Evolutionary conservation across 1,140 invertebrate genomes (phyloP).

Genomic region (Sitodiplosis mosellana): DNA sequence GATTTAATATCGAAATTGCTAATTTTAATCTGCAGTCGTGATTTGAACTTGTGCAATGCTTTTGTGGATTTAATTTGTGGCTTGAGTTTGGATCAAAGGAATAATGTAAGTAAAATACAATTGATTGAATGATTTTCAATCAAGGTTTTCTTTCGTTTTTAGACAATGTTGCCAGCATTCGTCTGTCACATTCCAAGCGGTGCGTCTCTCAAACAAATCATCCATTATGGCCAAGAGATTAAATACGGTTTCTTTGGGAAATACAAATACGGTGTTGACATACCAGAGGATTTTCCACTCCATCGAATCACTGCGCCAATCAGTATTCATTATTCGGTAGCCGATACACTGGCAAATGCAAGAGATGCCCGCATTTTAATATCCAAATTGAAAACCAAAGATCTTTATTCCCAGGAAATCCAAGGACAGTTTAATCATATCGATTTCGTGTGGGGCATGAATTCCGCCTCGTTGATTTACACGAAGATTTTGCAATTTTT

Average conservation of each 20-base stretch:
- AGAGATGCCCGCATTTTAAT: conserved; percentile 26
- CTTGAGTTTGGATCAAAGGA: background rate
- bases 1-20: conserved; percentile 24
- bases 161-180: conserved; percentile 37
- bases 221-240: conserved; percentile 45
- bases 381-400: conserved; percentile 23
- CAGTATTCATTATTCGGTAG: conserved; percentile 39
- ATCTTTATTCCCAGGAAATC: conserved; percentile 25
- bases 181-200: conserved; percentile 59
- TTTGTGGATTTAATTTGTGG: conserved; percentile 27
- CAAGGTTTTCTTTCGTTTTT: background rate
- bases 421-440: conserved; percentile 31
- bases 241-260: conserved; percentile 26
- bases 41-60: conserved; percentile 32
- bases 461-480: conserved; percentile 41
- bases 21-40: conserved; percentile 26
- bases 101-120: background rate
- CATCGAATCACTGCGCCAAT: conserved; percentile 36
- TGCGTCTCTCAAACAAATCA: conserved; percentile 52
- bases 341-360: conserved; percentile 37
- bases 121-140: background rate
- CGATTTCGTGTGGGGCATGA: conserved; percentile 44
- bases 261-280: conserved; percentile 31
- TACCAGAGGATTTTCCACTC: conserved; percentile 40
- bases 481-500: conserved; percentile 26